phyloP scores from a whole-genome alignment of 2,797 vertebrate genomes.

The Masticophis lateralis region DNA sequence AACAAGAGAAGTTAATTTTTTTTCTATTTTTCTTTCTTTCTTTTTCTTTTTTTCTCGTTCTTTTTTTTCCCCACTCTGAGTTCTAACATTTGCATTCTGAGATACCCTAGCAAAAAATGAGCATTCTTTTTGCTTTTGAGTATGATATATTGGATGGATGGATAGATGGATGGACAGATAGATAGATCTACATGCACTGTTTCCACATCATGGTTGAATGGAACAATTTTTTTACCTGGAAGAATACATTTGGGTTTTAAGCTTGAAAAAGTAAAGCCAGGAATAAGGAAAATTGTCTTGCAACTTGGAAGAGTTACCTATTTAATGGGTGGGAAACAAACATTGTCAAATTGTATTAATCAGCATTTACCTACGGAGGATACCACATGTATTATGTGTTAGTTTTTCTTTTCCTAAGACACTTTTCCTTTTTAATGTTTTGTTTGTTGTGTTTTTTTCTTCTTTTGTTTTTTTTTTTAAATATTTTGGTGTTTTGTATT shows the following conservation, averaged over 20 bases:
- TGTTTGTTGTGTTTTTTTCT: not conserved
- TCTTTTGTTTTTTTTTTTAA: not conserved
- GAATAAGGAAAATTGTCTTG: not conserved
- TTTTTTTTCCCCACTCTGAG: not conserved
- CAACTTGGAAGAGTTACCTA: not conserved
- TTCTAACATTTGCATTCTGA: not conserved
- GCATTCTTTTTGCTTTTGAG: not conserved
- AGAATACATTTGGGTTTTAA: not conserved
- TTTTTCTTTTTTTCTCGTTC: not conserved
- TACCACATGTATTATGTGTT: not conserved
- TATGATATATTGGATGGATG: not conserved
- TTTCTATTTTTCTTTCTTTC: not conserved
- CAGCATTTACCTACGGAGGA: not conserved
- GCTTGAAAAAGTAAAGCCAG: not conserved
- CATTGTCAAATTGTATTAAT: not conserved
- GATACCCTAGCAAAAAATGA: not conserved
- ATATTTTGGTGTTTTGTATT: not conserved
- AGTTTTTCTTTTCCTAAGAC: not conserved
- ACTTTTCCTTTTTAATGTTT: not conserved
- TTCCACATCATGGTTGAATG: not conserved
- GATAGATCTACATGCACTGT: accelerated
- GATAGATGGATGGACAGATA: accelerated
- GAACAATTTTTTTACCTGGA: not conserved
- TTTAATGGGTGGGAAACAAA: not conserved
- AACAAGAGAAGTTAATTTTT: not conserved